Evolutionary conservation across 2,113 vertebrate species (phyloP), one percentile per base, ranked within the genome.

Genomic region (Tragelaphus scriptus): DNA sequence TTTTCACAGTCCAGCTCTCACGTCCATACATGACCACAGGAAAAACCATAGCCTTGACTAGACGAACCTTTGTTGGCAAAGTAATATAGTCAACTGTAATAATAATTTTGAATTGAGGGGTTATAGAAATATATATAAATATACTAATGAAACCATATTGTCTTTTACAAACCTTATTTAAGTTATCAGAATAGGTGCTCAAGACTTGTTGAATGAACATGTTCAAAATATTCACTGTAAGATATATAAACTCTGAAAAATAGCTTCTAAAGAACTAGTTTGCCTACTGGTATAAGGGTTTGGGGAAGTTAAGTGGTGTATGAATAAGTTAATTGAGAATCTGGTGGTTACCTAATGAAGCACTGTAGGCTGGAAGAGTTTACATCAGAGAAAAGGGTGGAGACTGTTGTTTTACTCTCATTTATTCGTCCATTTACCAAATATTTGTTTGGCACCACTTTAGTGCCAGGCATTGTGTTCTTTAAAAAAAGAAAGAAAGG

Each of bases 271-370:
- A 95, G 40, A 88, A 32, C 75, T 79, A 85, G 65, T 81, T 90
- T 94, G 36, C 23, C 49, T 94, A 36, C 51, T 82, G 80, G 40
- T 93, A 71, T 96, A 65, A 79, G 71, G 1, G 12, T 90, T 90
- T 91, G 3, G 44, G 44, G 3, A 77, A 59, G 0, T 8, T 89
- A 88, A 75, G 10, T 75, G 26, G 19, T 96, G 5, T 87, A 88
- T 93, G 59, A 90, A 89, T 85, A 92, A 65, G 30, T 95, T 89
- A 88, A 51, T 53, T 63, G 58, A 93, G 59, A 90, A 96, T 85
- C 30, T 91, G 5, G 21, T 80, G 12, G 63, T 90, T 96, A 97
- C 87, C 10, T 80, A 95, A 90, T 56, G 82, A 97, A 94, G 96
- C 36, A 40, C 63, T 81, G 55, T 85, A 56, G 58, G 17, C 28